Evolutionary conservation across 2,888 invertebrate genomes (phyloP).

Genomic region (Globia sparganii): DNA sequence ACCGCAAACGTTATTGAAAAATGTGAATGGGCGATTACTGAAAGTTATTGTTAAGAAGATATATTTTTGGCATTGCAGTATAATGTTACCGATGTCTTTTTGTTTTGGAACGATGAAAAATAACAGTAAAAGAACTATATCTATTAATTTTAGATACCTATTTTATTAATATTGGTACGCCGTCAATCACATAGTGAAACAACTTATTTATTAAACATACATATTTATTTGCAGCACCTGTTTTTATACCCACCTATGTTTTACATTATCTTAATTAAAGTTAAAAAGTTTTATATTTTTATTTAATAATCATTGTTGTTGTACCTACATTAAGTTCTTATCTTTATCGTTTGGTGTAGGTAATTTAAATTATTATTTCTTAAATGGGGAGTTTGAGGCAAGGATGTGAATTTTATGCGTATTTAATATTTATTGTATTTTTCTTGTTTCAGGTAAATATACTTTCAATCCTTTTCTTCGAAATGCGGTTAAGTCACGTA

Average conservation of each 20-base stretch:
- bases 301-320: too few relatives aligned
- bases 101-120: neutral
- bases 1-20: conserved; percentile 5
- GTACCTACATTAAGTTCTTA: neutral
- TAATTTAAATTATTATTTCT: neutral
- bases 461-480: neutral
- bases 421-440: neutral
- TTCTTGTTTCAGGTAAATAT: conserved; percentile 62
- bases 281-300: too few relatives aligned
- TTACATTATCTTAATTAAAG: too few relatives aligned
- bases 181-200: too few relatives aligned
- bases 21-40: neutral
- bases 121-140: too few relatives aligned
- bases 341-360: neutral
- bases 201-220: too few relatives aligned
- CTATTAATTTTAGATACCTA: too few relatives aligned
- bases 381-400: neutral
- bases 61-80: neutral
- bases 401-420: neutral
- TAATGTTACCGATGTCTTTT: neutral
- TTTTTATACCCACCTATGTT: too few relatives aligned
- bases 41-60: conserved; percentile 7
- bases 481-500: neutral
- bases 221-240: too few relatives aligned
- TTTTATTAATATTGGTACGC: too few relatives aligned